Base-by-base conservation (phyloP, 1,140 invertebrate species). In the Rhagoletis zephyria region DNA sequence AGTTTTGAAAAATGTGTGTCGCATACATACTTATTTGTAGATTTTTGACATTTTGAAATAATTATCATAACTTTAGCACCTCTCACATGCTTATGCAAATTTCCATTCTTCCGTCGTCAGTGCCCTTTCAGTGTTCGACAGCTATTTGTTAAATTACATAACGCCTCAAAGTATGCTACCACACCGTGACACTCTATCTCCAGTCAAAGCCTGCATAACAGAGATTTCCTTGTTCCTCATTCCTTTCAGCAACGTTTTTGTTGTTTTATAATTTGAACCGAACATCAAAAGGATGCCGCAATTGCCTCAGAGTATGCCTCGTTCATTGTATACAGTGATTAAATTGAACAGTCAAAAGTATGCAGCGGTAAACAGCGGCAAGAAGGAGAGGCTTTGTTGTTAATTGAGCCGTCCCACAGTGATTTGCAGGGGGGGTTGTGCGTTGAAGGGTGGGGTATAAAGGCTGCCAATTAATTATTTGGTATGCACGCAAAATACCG, bases 381-480 rank as follows among this genome's bases (percentile, higher is more conserved):
- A 81, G 48, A 81, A 81, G 30, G 30, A 56, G 74, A 56, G 74
- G 74, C 74, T 81, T 81, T 81, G 74, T 59, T 81, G 74, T 81
- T 81, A 81, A 81, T 81, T 81, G 74, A 81, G 74, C 48, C 51
- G 48, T 48, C 45, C n/a, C 45, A 14, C 16, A 10, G 40, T 16
- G 7, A 81, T 56, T 51, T 56, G 9, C 30, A 30, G 30, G 30
- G 30, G 16, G 16, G 74, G 74, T 56, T 81, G 30, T 30, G 74
- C 48, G 19, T 81, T 2, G 51, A 42, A 30, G 30, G 30, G 30
- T 30, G 30, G 30, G 30, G 30, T 30, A 30, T 30, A 56, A 81
- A 30, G 74, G 56, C 19, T n/a, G 74, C n/a, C 74, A 81, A 81
- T 81, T 81, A 81, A 81, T 81, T 81, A 81, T 81, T 81, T 81